A percentile compares a stretch with the other conserved stretches of the same genome.
Conservation (phyloP, 2,113 vertebrate genomes). For the Scophthalmus maximus region DNA sequence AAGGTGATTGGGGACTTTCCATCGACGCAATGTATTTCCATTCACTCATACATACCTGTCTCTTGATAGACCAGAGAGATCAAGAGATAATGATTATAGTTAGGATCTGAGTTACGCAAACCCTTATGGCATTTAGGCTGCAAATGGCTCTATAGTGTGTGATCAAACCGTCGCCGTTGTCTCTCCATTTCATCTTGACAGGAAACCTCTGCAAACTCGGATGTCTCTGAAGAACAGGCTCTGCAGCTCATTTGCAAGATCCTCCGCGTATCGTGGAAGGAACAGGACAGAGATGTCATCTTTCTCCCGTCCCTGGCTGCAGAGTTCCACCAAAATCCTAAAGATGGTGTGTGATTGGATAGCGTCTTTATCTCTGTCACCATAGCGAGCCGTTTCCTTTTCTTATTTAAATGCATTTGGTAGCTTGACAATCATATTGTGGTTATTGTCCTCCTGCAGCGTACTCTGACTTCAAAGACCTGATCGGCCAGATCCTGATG, state of each 20-base stretch:
- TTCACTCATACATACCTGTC: not conserved
- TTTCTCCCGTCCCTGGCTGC: constrained; percentile 93
- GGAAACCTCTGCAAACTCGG: constrained; percentile 90
- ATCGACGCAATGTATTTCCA: not conserved
- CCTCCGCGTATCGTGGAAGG: constrained; percentile 98
- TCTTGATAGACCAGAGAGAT: not conserved
- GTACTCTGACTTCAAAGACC: constrained; percentile 97
- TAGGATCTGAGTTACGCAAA: not conserved
- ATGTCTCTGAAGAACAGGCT: constrained; percentile 96
- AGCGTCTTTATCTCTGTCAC: not conserved
- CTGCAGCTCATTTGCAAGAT: constrained; percentile 99
- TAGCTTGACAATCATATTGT: not conserved
- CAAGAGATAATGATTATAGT: not conserved
- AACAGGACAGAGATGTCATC: constrained; percentile 96
- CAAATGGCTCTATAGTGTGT: not conserved
- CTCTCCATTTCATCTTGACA: constrained; percentile 51
- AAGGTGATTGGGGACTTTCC: constrained; percentile 31
- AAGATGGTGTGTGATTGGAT: constrained; percentile 85
- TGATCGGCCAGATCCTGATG: constrained; percentile 98
- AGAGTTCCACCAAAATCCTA: constrained; percentile 94
- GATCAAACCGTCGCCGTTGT: constrained; percentile 1
- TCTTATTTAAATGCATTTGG: not conserved
- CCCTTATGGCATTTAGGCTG: not conserved
- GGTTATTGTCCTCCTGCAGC: constrained; percentile 77
- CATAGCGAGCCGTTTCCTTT: not conserved